These are phyloP conservation scores for Agrypnus murinus DNA, from an alignment of 2,888 invertebrate genomes.

Conservation along the genomic window DNA sequence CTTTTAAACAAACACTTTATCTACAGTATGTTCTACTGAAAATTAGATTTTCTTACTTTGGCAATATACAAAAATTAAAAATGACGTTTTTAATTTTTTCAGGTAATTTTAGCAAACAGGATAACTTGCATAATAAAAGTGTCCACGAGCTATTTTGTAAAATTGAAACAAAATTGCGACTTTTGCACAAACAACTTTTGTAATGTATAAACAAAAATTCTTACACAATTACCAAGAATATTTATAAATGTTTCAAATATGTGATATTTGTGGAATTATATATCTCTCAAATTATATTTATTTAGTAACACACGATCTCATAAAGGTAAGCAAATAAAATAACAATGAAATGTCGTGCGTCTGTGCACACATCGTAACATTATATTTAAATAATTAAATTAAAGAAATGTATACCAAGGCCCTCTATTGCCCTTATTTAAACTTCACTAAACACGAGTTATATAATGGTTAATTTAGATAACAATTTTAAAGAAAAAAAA, in stretches of 20 bases:
- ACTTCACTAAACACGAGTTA: slow-evolving; percentile 21
- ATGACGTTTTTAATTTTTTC: too few species aligned
- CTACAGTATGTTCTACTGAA: too few species aligned
- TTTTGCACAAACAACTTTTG: slow-evolving; percentile 1
- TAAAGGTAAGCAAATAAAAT: slow-evolving; percentile 49
- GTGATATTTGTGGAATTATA: slow-evolving; percentile 47
- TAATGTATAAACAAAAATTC: slow-evolving; percentile 13
- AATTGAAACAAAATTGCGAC: neutral
- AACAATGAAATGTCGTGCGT: slow-evolving; percentile 49
- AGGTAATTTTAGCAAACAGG: too few species aligned
- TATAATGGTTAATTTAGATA: slow-evolving; percentile 30
- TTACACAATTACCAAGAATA: slow-evolving; percentile 36
- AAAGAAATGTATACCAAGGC: slow-evolving; percentile 43
- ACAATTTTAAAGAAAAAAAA: neutral
- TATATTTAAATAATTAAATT: slow-evolving; percentile 43
- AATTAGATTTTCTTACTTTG: too few species aligned
- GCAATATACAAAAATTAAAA: too few species aligned
- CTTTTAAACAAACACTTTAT: too few species aligned
- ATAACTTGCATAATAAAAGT: too few species aligned
- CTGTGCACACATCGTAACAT: slow-evolving; percentile 45
- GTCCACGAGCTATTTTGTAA: too few species aligned
- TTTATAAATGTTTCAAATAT: slow-evolving; percentile 35
- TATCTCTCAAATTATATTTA: slow-evolving; percentile 51
- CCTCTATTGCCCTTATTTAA: slow-evolving; percentile 34
- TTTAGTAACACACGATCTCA: slow-evolving; percentile 45